Evolutionary conservation across 2,888 invertebrate species (phyloP).

Genomic region (Caenorhabditis sinica): DNA sequence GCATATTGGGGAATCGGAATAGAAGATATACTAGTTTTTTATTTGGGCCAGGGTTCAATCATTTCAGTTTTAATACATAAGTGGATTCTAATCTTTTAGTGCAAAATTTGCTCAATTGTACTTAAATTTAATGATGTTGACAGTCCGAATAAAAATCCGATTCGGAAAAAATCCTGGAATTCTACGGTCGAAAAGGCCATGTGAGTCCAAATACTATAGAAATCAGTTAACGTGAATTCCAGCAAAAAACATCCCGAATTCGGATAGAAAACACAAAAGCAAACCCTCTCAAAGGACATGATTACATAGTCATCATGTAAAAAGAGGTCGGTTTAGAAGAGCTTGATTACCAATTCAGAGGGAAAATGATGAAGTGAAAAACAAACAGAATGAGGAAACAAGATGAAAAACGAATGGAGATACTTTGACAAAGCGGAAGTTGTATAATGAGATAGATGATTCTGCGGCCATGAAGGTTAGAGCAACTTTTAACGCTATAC

Average conservation of each 20-base stretch:
- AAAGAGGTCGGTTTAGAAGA: slow-evolving; percentile 7
- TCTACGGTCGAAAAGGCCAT: too few relatives aligned
- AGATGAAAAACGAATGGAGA: background rate
- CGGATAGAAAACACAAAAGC: background rate
- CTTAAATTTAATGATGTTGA: too few relatives aligned
- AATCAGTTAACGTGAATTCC: slow-evolving; percentile 12
- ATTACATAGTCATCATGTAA: slow-evolving; percentile 23
- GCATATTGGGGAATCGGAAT: too few relatives aligned
- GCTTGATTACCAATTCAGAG: slow-evolving; percentile 37
- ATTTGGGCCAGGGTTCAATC: too few relatives aligned
- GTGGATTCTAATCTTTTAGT: too few relatives aligned
- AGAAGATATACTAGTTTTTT: too few relatives aligned
- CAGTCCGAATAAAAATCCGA: too few relatives aligned
- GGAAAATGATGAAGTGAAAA: background rate
- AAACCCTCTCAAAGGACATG: slow-evolving; percentile 19
- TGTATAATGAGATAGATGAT: background rate
- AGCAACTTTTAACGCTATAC: too few relatives aligned
- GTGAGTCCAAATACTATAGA: background rate
- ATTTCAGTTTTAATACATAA: too few relatives aligned
- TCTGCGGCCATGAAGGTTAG: too few relatives aligned
- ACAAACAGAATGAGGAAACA: slow-evolving; percentile 17
- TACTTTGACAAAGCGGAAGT: background rate
- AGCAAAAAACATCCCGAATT: background rate
- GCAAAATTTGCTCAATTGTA: too few relatives aligned
- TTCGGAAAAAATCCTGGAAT: too few relatives aligned